phyloP scores from a whole-genome alignment of 1,140 invertebrate genomes.

The Megathymus violae region DNA sequence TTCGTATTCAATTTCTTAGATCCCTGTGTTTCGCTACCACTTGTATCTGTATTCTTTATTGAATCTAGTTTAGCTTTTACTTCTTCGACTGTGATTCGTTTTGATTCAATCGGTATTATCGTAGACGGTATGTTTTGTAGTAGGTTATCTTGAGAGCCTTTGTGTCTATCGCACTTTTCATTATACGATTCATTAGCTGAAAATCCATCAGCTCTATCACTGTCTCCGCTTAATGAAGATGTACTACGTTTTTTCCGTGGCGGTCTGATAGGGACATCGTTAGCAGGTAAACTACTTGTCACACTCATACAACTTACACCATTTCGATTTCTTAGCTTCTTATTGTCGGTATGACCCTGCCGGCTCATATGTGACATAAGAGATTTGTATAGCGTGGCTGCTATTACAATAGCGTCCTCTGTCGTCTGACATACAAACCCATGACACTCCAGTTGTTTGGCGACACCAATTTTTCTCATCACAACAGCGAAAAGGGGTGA shows the following conservation, averaged over 20 bases:
- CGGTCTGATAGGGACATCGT: constrained; percentile 82
- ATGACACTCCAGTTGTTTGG: constrained; percentile 93
- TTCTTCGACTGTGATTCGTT: constrained; percentile 82
- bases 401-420: constrained; percentile 95
- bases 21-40: constrained; percentile 66
- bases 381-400: constrained; percentile 94
- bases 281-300: constrained; percentile 83
- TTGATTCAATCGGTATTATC: constrained; percentile 61
- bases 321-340: constrained; percentile 86
- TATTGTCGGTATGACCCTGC: constrained; percentile 74
- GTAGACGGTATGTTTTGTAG: constrained; percentile 58
- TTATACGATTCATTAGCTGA: constrained; percentile 66
- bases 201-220: constrained; percentile 81
- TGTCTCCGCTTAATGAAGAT: constrained; percentile 85
- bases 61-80: constrained; percentile 84
- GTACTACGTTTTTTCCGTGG: constrained; percentile 85
- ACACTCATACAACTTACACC: constrained; percentile 89
- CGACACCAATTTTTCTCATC: constrained; percentile 91
- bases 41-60: constrained; percentile 73
- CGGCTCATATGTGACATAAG: constrained; percentile 91
- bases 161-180: constrained; percentile 62
- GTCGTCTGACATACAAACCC: constrained; percentile 94
- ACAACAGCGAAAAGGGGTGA: constrained; percentile 95
- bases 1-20: constrained; percentile 77
- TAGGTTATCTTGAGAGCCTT: constrained; percentile 48